phyloP scores from a whole-genome alignment of 2,888 invertebrate genomes.

The Crioceris asparagi region DNA sequence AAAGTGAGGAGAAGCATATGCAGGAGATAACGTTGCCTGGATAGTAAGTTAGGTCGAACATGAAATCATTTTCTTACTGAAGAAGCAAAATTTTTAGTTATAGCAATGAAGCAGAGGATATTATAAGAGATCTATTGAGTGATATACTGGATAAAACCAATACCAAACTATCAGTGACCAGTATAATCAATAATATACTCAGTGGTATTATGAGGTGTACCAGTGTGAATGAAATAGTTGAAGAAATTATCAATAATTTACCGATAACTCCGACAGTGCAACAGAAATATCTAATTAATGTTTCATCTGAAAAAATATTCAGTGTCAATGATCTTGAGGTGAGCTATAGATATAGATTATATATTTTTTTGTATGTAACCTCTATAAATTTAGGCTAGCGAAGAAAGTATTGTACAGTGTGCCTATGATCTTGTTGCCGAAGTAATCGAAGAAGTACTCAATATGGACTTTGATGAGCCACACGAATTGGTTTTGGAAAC shows the following conservation, averaged over 20 bases:
- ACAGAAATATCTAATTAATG: constrained; percentile 25
- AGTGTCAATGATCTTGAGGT: constrained; percentile 25
- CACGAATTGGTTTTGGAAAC: constrained; percentile 24
- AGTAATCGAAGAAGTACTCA: constrained; percentile 23
- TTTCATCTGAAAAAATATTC: constrained; percentile 28
- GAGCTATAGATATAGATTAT: constrained; percentile 6
- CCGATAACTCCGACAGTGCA: constrained; percentile 25
- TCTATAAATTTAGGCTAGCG: constrained; percentile 22
- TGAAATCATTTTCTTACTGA: background rate
- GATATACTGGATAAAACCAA: constrained; percentile 25
- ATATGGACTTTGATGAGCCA: constrained; percentile 16
- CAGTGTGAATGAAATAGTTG: constrained; percentile 26
- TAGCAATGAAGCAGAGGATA: constrained; percentile 21
- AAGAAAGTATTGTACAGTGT: constrained; percentile 20
- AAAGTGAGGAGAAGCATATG: background rate
- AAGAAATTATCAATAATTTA: constrained; percentile 26
- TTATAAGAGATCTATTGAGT: constrained; percentile 23
- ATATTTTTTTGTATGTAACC: background rate
- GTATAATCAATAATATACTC: constrained; percentile 23
- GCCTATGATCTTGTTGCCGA: constrained; percentile 24
- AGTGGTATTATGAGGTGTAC: constrained; percentile 21
- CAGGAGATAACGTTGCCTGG: constrained; percentile 14
- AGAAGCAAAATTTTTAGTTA: constrained; percentile 16
- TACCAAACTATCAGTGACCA: constrained; percentile 14
- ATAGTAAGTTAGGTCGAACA: too few species aligned